Base-by-base conservation (phyloP, 2,888 invertebrate genomes). In the Hirtodrosophila alboralis region DNA sequence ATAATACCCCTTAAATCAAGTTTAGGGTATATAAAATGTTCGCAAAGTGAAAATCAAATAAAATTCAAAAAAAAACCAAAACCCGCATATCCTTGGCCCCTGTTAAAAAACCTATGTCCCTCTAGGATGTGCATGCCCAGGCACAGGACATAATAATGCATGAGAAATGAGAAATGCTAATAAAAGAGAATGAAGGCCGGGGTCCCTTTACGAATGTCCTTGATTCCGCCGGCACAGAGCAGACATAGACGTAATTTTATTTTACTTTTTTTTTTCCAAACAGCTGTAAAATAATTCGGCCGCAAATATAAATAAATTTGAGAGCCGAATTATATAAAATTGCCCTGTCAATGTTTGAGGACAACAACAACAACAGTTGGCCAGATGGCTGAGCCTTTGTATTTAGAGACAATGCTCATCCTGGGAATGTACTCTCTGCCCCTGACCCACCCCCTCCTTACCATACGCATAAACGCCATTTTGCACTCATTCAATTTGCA, bases 201-300 rank as follows among this genome's bases (percentile, higher is more conserved):
- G 33, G n/a, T n/a, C n/a, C 36, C 40, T 18, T 5, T 54, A 58
- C 36, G 63, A 43, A 61, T 74, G 67, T 78, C 65, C 85, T 85
- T 66, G 61, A 59, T 60, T 66, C 43, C 31, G 47, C 40, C 27
- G 13, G 40, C 58, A 26, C 62, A 44, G 59, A 53, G 58, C 52
- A 57, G 54, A 73, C 61, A 72, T 67, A 43, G 68, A 48, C 45
- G 54, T 48, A 44, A 45, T 41, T 60, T 37, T 16, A 13, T 8
- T 40, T 48, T 51, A n/a, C n/a, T n/a, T n/a, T n/a, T n/a, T n/a
- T 40, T 48, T 51, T 75, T 64, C 66, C 58, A 53, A 88, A 88
- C 87, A 88, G 87, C 75, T 87, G 87, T 87, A 87, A 86, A 88
- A 81, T 87, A 87, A 87, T 87, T 79, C 70, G 53, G 66, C 70